Evolutionary conservation across 1,140 invertebrate genomes (phyloP).

Genomic region (Drosophila dunni): DNA sequence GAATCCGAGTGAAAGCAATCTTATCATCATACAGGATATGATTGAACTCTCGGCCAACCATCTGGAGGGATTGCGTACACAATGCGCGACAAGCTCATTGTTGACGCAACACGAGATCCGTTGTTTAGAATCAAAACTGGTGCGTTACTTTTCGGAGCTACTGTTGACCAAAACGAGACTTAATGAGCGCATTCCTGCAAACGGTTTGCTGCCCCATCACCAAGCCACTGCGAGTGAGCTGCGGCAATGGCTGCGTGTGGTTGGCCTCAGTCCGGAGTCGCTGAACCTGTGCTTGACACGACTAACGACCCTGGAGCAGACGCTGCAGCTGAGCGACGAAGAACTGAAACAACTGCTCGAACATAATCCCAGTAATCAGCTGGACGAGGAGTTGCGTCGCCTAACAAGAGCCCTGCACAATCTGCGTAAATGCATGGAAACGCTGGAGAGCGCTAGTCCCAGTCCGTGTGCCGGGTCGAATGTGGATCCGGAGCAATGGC

Average conservation of each 20-base stretch:
- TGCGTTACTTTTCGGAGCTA: conserved; percentile 96
- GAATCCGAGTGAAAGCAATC: conserved; percentile 66
- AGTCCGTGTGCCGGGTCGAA: conserved; percentile 44
- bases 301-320: conserved; percentile 90
- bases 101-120: conserved; percentile 98
- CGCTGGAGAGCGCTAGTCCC: conserved; percentile 46
- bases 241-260: conserved; percentile 94
- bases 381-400: conserved; percentile 93
- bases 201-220: conserved; percentile 84
- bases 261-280: conserved; percentile 86
- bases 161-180: conserved; percentile 93
- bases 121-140: conserved; percentile 96
- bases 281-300: conserved; percentile 86
- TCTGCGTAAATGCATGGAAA: conserved; percentile 87
- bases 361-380: conserved; percentile 87
- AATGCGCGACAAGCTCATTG: conserved; percentile 95
- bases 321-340: conserved; percentile 93
- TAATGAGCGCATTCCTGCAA: conserved; percentile 86
- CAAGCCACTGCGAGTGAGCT: conserved; percentile 90
- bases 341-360: conserved; percentile 91
- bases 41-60: conserved; percentile 97
- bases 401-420: conserved; percentile 93
- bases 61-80: conserved; percentile 95
- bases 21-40: conserved; percentile 93
- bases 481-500: conserved; percentile 87